phyloP scores from a whole-genome alignment of 1,140 invertebrate species.

The Rhagoletis pomonella region DNA sequence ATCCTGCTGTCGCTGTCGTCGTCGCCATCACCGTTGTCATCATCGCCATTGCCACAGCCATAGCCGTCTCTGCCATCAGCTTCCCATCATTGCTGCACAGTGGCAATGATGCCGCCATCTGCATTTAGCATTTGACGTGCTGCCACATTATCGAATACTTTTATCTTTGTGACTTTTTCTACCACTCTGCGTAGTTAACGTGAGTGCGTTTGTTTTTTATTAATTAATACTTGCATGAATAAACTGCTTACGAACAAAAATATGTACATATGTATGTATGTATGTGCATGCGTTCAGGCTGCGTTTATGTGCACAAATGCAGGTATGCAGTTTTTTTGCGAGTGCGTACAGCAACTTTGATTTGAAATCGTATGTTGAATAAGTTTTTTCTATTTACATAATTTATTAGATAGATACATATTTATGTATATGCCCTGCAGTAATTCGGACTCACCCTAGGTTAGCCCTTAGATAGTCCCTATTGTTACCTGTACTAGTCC shows the following conservation, averaged over 20 bases:
- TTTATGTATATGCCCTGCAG: too few relatives aligned
- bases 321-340: too few relatives aligned
- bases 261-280: background rate
- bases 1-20: constrained; percentile 11
- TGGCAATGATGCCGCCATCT: constrained; percentile 8
- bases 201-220: constrained; percentile 4
- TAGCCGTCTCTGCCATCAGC: background rate
- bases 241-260: background rate
- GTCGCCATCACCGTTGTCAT: constrained; percentile 34
- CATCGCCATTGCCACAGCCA: background rate
- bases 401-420: too few relatives aligned
- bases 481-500: too few relatives aligned
- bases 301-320: too few relatives aligned
- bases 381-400: too few relatives aligned
- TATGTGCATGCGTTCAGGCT: background rate
- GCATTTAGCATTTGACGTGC: constrained; percentile 40
- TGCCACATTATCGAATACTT: constrained; percentile 47
- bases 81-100: background rate
- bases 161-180: constrained; percentile 1
- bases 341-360: too few relatives aligned
- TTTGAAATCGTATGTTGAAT: too few relatives aligned
- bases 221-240: constrained; percentile 27
- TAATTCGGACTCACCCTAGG: too few relatives aligned
- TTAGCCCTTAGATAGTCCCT: too few relatives aligned
- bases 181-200: background rate